A percentile compares a stretch with the other conserved stretches of the same genome.
These are phyloP conservation scores for Nibea albiflora DNA, from an alignment of 2,113 vertebrate species.

Conservation along the genomic window DNA sequence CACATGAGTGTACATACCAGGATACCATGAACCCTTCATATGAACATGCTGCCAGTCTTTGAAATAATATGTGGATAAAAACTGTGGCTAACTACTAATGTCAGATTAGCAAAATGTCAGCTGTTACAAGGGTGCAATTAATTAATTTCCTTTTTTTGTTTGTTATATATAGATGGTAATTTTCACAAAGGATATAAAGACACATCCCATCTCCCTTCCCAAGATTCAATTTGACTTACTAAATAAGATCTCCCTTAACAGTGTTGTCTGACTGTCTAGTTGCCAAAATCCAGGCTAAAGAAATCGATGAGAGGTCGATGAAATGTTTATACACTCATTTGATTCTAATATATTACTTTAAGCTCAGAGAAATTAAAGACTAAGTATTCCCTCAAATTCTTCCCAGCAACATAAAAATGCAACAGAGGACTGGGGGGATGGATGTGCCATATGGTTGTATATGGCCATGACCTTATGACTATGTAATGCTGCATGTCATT, in stretches of 20 bases:
- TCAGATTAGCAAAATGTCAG: constrained; percentile 4
- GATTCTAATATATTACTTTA: neutral
- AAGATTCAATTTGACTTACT: neutral
- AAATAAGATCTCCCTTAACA: neutral
- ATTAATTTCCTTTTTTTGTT: neutral
- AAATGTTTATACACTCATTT: neutral
- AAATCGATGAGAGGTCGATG: neutral
- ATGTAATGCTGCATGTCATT: neutral
- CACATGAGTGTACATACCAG: constrained; percentile 25
- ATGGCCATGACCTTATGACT: neutral
- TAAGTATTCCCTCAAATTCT: neutral
- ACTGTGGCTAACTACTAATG: constrained; percentile 2
- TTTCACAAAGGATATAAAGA: neutral
- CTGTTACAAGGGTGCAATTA: neutral
- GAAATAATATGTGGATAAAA: neutral
- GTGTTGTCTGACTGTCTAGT: neutral
- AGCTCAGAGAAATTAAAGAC: neutral
- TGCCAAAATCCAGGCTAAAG: neutral
- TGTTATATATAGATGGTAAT: no score
- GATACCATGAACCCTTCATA: constrained; percentile 3
- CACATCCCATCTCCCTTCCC: no score
- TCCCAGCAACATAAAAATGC: neutral
- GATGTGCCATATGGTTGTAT: neutral
- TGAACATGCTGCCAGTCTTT: neutral
- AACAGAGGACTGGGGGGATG: neutral